Conservation (phyloP, 2,888 invertebrate genomes). For the Tribolium freemani region DNA sequence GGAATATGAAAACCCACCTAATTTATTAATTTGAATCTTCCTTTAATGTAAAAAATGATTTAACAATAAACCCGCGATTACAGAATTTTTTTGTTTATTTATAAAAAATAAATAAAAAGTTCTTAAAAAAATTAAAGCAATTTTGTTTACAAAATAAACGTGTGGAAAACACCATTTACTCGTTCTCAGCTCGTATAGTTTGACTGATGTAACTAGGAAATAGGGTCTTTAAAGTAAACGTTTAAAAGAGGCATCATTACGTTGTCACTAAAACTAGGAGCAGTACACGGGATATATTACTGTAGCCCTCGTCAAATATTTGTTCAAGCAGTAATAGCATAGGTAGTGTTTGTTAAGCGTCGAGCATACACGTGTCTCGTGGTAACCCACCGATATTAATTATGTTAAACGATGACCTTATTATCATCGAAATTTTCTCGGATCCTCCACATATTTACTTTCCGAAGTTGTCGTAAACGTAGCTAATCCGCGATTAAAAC, state of each 20-base stretch:
- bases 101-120: too few relatives aligned
- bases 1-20: too few relatives aligned
- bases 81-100: too few relatives aligned
- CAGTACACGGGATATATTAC: not conserved
- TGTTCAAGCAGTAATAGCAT: constrained; percentile 21
- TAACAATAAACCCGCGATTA: too few relatives aligned
- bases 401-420: not conserved
- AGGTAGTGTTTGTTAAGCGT: constrained; percentile 24
- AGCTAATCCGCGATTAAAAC: constrained; percentile 24
- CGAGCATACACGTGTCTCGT: constrained; percentile 14
- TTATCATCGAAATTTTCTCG: constrained; percentile 2
- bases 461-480: not conserved
- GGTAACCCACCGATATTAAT: not conserved
- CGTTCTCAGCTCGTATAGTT: constrained; percentile 5
- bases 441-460: constrained; percentile 1
- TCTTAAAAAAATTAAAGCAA: too few relatives aligned
- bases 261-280: constrained; percentile 10
- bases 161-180: not conserved
- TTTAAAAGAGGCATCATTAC: constrained; percentile 28
- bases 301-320: constrained; percentile 29
- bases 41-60: too few relatives aligned
- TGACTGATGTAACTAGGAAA: not conserved
- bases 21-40: too few relatives aligned
- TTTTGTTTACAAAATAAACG: too few relatives aligned
- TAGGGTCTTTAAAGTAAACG: not conserved